Percentiles rank a stretch among this genome's conserved stretches.
These are phyloP conservation scores for Cherax destructor DNA, from an alignment of 1,140 invertebrate genomes.

Conservation along the genomic window DNA sequence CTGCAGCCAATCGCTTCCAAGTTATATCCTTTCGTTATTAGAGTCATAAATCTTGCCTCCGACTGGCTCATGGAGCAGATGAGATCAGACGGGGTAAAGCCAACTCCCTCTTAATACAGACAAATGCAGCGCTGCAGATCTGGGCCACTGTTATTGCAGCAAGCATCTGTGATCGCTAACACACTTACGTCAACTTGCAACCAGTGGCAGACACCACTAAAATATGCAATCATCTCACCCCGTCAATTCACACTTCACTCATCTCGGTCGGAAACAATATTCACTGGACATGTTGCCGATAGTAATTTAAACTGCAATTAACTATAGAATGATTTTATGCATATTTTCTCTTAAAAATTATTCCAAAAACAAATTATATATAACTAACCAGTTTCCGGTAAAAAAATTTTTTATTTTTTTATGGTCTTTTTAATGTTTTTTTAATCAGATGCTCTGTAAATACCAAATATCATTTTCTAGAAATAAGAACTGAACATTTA, in stretches of 20 bases:
- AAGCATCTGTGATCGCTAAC: neutral
- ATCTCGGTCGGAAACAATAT: neutral
- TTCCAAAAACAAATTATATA: no score
- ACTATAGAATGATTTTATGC: neutral
- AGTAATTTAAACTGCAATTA: slow-evolving; percentile 1
- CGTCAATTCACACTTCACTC: neutral
- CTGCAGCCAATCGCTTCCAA: slow-evolving; percentile 3
- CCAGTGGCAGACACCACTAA: neutral
- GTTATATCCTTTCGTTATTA: slow-evolving; percentile 14
- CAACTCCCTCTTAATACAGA: neutral
- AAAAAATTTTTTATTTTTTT: no score
- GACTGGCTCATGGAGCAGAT: neutral
- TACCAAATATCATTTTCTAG: no score
- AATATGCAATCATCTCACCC: neutral
- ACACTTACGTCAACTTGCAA: neutral
- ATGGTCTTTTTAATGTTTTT: no score
- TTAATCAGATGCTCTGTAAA: no score
- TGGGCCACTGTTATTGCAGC: neutral
- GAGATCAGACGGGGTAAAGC: neutral
- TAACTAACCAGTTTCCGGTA: no score
- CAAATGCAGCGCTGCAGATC: no score
- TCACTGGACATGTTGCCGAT: neutral
- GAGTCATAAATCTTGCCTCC: neutral
- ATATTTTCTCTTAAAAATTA: neutral
- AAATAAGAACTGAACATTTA: no score